Percentiles rank a stretch among this genome's conserved stretches.
Conservation (phyloP, 1,140 invertebrate genomes). For the Goniozus legneri region DNA sequence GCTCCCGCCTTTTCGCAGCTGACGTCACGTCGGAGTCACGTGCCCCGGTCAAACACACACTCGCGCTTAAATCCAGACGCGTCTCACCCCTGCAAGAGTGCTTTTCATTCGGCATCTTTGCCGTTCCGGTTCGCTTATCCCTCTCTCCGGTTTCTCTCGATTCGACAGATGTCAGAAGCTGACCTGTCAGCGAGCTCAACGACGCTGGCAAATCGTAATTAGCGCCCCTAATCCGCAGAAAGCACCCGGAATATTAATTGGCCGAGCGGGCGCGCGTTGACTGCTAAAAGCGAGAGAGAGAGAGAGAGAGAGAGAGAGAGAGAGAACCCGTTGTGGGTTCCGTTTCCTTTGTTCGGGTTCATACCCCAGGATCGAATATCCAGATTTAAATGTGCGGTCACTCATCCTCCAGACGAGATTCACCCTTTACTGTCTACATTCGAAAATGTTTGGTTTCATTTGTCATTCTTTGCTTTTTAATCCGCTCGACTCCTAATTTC, state of each 20-base stretch:
- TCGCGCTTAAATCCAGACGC: conserved; percentile 22
- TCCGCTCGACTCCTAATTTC: no score
- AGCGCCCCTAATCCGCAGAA: conserved; percentile 23
- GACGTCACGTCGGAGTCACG: conserved; percentile 22
- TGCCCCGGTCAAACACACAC: conserved; percentile 24
- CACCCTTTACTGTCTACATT: no score
- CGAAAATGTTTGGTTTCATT: no score
- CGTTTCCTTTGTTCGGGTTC: no score
- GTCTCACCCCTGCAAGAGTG: no score
- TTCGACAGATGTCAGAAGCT: conserved; percentile 30
- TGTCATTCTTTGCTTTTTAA: no score
- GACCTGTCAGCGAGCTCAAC: conserved; percentile 22
- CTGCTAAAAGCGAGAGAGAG: no score
- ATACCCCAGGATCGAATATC: no score
- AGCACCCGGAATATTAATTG: not conserved
- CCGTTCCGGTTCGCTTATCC: not conserved
- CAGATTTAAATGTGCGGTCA: no score
- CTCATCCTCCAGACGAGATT: no score
- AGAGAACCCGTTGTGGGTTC: conserved; percentile 24
- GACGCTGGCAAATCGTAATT: conserved; percentile 27
- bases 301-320: not conserved
- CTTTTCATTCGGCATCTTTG: conserved; percentile 22
- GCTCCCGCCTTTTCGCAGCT: conserved; percentile 26
- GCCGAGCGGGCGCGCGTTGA: no score
- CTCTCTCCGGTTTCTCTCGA: conserved; percentile 10